Conservation (phyloP, 2,888 invertebrate species). For the Himalopsyche tibetana region DNA sequence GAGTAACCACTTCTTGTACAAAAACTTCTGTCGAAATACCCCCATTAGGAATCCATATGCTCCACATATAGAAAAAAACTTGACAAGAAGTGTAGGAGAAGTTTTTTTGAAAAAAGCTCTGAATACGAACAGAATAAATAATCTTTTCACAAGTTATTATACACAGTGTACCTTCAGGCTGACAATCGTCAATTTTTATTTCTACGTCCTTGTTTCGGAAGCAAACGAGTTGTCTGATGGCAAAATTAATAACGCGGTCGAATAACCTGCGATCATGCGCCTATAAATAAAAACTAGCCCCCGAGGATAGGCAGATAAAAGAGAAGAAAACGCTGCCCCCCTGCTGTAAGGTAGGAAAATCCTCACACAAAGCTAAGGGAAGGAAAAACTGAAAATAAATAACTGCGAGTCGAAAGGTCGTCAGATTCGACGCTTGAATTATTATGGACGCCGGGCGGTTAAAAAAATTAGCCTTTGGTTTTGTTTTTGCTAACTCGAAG, state of each 20-base stretch:
- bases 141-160: too few relatives aligned
- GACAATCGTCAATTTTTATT: neutral
- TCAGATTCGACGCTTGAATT: slow-evolving; percentile 64
- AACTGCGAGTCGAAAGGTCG: slow-evolving; percentile 64
- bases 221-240: slow-evolving; percentile 64
- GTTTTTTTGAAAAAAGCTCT: too few relatives aligned
- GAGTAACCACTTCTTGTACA: too few relatives aligned
- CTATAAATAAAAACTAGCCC: slow-evolving; percentile 65
- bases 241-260: slow-evolving; percentile 65
- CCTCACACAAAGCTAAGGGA: slow-evolving; percentile 47
- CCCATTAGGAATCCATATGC: too few relatives aligned
- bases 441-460: slow-evolving; percentile 52
- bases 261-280: slow-evolving; percentile 65
- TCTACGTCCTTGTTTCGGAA: slow-evolving; percentile 44
- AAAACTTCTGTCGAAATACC: too few relatives aligned
- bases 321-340: slow-evolving; percentile 46
- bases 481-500: neutral
- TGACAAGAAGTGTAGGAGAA: too few relatives aligned
- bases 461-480: slow-evolving; percentile 19
- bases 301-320: slow-evolving; percentile 60
- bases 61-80: too few relatives aligned
- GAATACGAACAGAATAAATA: too few relatives aligned
- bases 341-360: slow-evolving; percentile 37
- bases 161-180: too few relatives aligned
- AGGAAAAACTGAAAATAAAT: slow-evolving; percentile 61